Evolutionary conservation across 2,113 vertebrate species (phyloP).

Genomic region (Pterocles gutturalis): DNA sequence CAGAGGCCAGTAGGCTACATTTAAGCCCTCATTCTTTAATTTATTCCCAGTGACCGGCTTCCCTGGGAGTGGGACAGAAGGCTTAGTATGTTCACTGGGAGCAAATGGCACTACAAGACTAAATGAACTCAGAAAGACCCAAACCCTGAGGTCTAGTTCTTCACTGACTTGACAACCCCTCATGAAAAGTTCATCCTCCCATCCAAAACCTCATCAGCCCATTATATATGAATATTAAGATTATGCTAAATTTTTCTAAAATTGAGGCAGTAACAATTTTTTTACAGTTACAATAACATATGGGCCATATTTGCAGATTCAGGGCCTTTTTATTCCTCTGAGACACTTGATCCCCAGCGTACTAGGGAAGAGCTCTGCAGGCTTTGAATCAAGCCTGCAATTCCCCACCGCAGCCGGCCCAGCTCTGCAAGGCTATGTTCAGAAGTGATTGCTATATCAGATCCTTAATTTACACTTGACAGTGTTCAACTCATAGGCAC

Average conservation of each 20-base stretch:
- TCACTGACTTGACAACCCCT: background rate
- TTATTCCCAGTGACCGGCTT: accelerated
- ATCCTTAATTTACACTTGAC: slow-evolving; percentile 33
- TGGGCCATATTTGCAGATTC: background rate
- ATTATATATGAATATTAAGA: background rate
- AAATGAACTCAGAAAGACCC: background rate
- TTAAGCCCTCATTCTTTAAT: background rate
- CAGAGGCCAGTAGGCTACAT: background rate
- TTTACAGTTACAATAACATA: background rate
- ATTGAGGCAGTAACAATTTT: background rate
- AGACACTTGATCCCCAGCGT: accelerated
- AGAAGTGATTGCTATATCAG: background rate
- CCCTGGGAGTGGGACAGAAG: background rate
- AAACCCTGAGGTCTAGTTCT: background rate
- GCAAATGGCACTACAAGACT: background rate
- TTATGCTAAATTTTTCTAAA: background rate
- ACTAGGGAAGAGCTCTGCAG: background rate
- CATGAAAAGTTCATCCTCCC: background rate
- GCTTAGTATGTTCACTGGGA: background rate
- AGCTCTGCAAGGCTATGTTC: accelerated
- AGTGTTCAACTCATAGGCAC: background rate
- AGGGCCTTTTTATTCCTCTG: background rate
- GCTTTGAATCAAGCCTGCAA: background rate
- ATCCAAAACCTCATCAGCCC: background rate
- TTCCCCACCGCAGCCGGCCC: accelerated